Base-by-base conservation (phyloP, 53 echinoderm and acorn worm genomes). In the Luidia sarsii region DNA sequence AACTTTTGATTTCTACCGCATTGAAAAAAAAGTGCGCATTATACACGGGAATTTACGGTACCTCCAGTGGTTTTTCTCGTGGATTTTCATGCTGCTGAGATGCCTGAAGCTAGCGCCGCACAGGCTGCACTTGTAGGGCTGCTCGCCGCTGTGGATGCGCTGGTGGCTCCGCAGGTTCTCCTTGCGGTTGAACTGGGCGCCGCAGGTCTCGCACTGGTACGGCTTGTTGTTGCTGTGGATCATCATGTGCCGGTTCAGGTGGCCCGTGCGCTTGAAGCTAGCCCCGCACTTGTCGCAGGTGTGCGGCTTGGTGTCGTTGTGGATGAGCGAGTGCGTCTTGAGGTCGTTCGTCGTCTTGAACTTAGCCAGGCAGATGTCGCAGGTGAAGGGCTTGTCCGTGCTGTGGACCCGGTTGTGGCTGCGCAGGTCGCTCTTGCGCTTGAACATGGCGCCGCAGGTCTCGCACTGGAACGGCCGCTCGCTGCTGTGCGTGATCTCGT, bases 391-490 rank as follows among this genome's bases (percentile, higher is more conserved):
- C 51, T 95, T 95, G 27, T 89, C 95, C 2, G 91, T 75, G 66
- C 87, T 89, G 81, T 95, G 95, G 3, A 95, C 95, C 29, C 95
- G 68, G 64, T 85, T 83, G 80, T 95, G 95, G 50, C 95, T 95
- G 15, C 89, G 92, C 6, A 95, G 75, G 75, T 95, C 95, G 38
- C 89, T 95, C 80, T 95, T 95, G 7, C 95, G 89, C 57, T 95
- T 95, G 77, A 95, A 95, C 81, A 95, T 80, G 22, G 95, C 95
- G 18, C 95, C 95, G 34, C 94, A 95, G 7, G 89, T 89, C 82
- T 95, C 95, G 56, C 95, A 95, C 70, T 95, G 95, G 70, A 89
- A 95, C 6, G 95, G 95, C 30, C 95, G 75, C 57, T 95, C 92
- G 56, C 83, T 81, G 65, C 92, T 92, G 87, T 95, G 95, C 3